Percentiles rank a stretch among this genome's conserved stretches.
Conservation (phyloP, 2,888 invertebrate species). For the Catocala nupta region DNA sequence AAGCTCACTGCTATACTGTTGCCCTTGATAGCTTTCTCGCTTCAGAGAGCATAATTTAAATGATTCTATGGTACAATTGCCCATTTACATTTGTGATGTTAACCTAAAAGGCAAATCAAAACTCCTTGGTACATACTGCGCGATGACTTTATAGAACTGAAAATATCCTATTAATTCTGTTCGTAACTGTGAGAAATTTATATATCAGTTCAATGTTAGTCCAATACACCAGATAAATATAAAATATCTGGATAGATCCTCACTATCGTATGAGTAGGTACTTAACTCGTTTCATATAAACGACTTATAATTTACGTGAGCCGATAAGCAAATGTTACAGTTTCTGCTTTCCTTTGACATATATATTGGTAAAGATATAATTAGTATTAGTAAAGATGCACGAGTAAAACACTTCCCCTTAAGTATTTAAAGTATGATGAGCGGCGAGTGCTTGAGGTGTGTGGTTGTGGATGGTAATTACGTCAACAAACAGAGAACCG, state of each 20-base stretch:
- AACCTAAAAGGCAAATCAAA: background rate
- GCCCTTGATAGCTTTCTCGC: conserved; percentile 55
- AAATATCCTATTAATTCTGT: too few species aligned
- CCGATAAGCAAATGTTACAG: conserved; percentile 8
- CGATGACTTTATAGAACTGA: too few species aligned
- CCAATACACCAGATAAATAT: conserved; percentile 1
- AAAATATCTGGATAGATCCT: conserved; percentile 4
- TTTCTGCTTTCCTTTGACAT: conserved; percentile 5
- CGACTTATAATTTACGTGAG: conserved; percentile 9
- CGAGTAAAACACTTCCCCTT: conserved; percentile 18
- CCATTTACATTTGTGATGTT: background rate
- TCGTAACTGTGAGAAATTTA: background rate
- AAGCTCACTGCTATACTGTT: conserved; percentile 43
- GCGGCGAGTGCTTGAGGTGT: conserved; percentile 46
- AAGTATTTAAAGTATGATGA: conserved; percentile 34
- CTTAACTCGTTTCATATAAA: conserved; percentile 7
- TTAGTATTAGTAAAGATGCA: background rate
- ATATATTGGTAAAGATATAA: conserved; percentile 7
- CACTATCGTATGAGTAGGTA: background rate
- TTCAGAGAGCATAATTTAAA: conserved; percentile 38
- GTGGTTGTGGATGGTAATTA: conserved; percentile 73
- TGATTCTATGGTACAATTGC: conserved; percentile 21
- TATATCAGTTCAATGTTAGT: background rate
- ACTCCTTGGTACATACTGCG: too few species aligned
- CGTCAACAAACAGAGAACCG: conserved; percentile 75